Evolutionary conservation across 2,797 vertebrate species (phyloP).

Genomic region (Neopelma chrysocephalum): DNA sequence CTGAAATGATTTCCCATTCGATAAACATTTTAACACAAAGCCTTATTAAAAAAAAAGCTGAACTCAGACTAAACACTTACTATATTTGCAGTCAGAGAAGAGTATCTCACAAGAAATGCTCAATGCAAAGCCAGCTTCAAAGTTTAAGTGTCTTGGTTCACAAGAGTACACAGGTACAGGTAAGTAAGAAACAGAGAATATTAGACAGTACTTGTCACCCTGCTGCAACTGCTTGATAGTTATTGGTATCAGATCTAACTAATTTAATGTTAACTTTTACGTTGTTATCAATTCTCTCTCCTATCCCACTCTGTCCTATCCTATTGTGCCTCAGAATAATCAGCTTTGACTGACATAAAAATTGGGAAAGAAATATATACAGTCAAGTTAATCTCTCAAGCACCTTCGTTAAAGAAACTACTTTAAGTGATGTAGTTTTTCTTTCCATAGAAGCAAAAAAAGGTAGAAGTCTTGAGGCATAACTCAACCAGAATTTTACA

Average conservation of each 20-base stretch:
- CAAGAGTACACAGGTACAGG: not conserved
- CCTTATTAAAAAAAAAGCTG: not conserved
- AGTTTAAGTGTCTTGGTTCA: not conserved
- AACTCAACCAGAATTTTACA: not conserved
- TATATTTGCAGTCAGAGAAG: not conserved
- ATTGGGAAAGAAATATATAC: not conserved
- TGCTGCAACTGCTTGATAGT: not conserved
- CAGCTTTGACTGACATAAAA: not conserved
- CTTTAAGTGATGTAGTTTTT: not conserved
- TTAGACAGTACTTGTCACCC: not conserved
- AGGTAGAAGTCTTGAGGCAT: not conserved
- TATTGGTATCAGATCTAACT: not conserved
- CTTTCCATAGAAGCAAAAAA: not conserved
- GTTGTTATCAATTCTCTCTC: not conserved
- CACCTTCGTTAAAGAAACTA: not conserved
- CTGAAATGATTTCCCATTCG: not conserved
- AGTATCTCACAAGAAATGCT: not conserved
- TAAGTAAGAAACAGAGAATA: not conserved
- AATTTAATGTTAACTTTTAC: not conserved
- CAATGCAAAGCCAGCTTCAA: not conserved
- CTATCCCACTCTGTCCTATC: not conserved
- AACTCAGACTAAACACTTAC: not conserved
- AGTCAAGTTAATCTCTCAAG: not conserved
- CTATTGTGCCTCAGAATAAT: not conserved
- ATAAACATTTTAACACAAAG: not conserved